Evolutionary conservation across 2,888 invertebrate genomes (phyloP).

Genomic region (Cylindroiulus punctatus): DNA sequence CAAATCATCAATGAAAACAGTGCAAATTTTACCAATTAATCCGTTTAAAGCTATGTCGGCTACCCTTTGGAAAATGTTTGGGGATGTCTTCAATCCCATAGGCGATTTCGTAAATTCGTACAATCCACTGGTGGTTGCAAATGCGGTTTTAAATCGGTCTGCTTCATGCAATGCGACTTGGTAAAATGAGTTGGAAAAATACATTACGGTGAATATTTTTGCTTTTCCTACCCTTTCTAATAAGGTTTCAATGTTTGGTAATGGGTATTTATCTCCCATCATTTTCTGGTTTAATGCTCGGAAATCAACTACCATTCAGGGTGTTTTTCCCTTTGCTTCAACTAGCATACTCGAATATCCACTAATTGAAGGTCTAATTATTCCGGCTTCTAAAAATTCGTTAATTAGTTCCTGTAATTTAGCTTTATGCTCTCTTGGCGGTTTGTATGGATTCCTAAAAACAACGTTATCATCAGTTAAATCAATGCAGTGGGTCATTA

Average conservation of each 20-base stretch:
- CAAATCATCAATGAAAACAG: constrained; percentile 44
- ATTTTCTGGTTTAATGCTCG: background rate
- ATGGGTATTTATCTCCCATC: constrained; percentile 36
- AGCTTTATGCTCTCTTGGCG: background rate
- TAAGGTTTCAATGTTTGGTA: constrained; percentile 5
- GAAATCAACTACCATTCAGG: constrained; percentile 17
- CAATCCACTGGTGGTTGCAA: background rate
- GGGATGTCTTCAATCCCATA: constrained; percentile 51
- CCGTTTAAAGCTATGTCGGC: constrained; percentile 59
- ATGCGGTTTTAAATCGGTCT: background rate
- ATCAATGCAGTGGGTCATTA: background rate
- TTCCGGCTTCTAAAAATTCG: background rate
- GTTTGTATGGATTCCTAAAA: background rate
- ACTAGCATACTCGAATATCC: constrained; percentile 20
- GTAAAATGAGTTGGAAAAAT: constrained; percentile 30
- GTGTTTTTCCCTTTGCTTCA: background rate
- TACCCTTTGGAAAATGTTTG: constrained; percentile 34
- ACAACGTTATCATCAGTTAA: background rate
- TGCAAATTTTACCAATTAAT: constrained; percentile 20
- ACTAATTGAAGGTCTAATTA: background rate
- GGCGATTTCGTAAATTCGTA: constrained; percentile 46
- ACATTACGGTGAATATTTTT: background rate
- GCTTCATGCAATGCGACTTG: background rate
- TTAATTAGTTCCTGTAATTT: background rate
- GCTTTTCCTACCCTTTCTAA: background rate